These are phyloP conservation scores for Drosophila obscura DNA, from an alignment of 1,140 invertebrate genomes.

Conservation along the genomic window DNA sequence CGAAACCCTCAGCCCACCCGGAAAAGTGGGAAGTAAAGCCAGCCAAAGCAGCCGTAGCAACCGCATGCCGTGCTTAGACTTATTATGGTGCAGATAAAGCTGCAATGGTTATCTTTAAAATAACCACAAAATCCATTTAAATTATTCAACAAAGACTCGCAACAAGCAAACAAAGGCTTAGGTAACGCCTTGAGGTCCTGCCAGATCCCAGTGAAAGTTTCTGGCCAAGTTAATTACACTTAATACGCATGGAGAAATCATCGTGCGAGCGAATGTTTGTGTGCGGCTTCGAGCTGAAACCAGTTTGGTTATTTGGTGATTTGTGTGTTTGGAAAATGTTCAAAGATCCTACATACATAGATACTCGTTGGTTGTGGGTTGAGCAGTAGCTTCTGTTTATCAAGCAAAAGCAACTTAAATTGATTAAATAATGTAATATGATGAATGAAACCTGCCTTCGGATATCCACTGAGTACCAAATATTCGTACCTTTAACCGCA, in stretches of 20 bases:
- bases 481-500: background rate
- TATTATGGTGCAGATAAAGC: conserved; percentile 56
- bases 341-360: conserved; percentile 1
- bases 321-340: conserved; percentile 58
- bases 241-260: conserved; percentile 63
- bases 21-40: conserved; percentile 38
- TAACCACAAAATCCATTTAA: conserved; percentile 77
- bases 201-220: conserved; percentile 25
- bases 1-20: conserved; percentile 18
- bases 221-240: conserved; percentile 78
- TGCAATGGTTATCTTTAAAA: conserved; percentile 74
- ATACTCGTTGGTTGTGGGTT: background rate
- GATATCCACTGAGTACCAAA: background rate
- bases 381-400: background rate
- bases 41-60: conserved; percentile 1
- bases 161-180: conserved; percentile 53
- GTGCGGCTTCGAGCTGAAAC: conserved; percentile 54
- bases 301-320: conserved; percentile 70
- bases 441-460: background rate
- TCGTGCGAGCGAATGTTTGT: conserved; percentile 29
- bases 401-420: background rate
- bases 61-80: conserved; percentile 45
- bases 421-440: too few relatives aligned
- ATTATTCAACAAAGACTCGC: conserved; percentile 67
- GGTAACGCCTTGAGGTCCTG: conserved; percentile 21